Evolutionary conservation across 2,113 vertebrate genomes (phyloP).

Genomic region (Emydura subglobosa): DNA sequence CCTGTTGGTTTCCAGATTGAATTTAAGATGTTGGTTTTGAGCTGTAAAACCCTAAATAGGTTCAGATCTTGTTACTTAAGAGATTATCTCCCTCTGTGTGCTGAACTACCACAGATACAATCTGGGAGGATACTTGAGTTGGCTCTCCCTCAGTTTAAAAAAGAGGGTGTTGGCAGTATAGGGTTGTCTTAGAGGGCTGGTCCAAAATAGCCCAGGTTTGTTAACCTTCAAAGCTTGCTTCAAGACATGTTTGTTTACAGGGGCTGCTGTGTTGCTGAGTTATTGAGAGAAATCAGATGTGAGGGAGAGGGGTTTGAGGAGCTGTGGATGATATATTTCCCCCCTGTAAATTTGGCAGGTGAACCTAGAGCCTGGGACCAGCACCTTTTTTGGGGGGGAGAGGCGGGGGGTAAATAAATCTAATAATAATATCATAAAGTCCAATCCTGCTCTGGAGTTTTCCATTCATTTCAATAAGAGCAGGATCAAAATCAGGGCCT

Average conservation of each 20-base stretch:
- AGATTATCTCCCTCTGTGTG: too few relatives aligned
- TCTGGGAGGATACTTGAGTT: not conserved
- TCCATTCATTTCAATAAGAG: not conserved
- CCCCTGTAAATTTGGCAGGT: not conserved
- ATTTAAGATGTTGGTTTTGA: not conserved
- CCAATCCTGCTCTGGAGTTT: not conserved
- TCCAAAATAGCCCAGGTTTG: too few relatives aligned
- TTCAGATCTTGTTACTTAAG: not conserved
- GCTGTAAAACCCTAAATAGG: not conserved
- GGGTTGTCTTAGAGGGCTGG: not conserved
- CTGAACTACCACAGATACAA: not conserved
- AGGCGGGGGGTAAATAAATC: not conserved
- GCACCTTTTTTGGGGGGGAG: not conserved
- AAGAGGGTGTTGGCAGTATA: not conserved
- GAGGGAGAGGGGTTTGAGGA: not conserved
- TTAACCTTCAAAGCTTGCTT: not conserved
- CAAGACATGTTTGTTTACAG: not conserved
- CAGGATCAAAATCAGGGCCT: not conserved
- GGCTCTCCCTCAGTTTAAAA: not conserved
- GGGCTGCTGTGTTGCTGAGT: not conserved
- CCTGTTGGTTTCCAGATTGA: not conserved
- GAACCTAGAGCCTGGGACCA: not conserved
- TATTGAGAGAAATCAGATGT: not conserved
- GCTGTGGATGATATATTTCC: not conserved
- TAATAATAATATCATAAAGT: not conserved